phyloP scores from a whole-genome alignment of 2,113 vertebrate genomes.

The Centropus unirufus region DNA sequence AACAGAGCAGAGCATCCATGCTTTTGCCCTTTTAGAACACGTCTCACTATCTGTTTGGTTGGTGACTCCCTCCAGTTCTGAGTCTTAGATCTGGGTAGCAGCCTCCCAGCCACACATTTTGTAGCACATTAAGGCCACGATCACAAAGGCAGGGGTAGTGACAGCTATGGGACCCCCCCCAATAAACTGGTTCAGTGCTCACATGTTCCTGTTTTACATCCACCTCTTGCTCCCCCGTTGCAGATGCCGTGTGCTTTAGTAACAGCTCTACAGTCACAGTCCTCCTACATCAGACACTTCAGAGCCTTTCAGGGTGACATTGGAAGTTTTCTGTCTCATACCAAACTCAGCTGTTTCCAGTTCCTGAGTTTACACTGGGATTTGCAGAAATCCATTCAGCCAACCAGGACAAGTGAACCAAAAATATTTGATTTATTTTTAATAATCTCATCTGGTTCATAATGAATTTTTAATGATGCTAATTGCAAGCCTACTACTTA shows the following conservation, averaged over 20 bases:
- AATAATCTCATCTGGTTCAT: slow-evolving; percentile 10
- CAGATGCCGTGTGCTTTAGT: background rate
- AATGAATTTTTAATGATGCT: slow-evolving; percentile 44
- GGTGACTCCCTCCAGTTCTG: background rate
- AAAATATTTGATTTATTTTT: slow-evolving; percentile 48
- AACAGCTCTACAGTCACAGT: background rate
- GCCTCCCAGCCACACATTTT: background rate
- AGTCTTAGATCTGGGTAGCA: background rate
- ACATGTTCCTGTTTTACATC: background rate
- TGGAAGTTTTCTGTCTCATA: background rate
- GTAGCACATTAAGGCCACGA: background rate
- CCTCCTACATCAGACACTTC: background rate
- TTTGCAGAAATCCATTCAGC: background rate
- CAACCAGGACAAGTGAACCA: background rate
- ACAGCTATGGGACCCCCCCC: background rate
- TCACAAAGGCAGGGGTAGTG: background rate
- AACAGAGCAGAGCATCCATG: background rate
- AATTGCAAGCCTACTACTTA: background rate
- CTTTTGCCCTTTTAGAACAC: background rate
- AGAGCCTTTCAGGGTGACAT: background rate
- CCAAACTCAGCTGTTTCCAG: background rate
- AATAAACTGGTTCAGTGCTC: background rate
- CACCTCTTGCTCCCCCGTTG: background rate
- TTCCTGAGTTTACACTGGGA: background rate
- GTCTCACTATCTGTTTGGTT: background rate